Conservation (phyloP, 2,113 vertebrate species). For the Gymnorhina tibicen region DNA sequence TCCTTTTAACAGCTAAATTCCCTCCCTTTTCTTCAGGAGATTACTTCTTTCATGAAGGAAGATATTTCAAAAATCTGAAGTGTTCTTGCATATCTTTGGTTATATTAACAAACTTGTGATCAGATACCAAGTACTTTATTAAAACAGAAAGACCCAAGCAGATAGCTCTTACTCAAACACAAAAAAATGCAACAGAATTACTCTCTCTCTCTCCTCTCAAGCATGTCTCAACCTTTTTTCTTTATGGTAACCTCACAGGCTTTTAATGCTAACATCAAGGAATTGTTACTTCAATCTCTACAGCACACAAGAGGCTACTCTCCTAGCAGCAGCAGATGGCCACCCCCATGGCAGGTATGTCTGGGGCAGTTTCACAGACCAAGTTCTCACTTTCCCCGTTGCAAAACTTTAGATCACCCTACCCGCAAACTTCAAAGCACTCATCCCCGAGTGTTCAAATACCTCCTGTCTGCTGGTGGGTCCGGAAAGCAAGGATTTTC, state of each 20-base stretch:
- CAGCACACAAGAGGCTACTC: background rate
- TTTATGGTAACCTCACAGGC: background rate
- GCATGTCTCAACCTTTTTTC: background rate
- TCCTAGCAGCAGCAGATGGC: background rate
- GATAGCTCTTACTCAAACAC: background rate
- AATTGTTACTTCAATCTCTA: background rate
- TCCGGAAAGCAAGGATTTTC: background rate
- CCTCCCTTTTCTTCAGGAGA: background rate
- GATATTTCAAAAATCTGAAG: background rate
- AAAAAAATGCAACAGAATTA: background rate
- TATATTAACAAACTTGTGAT: background rate
- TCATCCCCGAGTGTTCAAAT: background rate
- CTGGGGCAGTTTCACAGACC: background rate
- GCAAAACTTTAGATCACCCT: background rate
- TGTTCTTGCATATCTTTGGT: background rate
- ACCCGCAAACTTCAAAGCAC: background rate
- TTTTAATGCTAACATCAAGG: background rate
- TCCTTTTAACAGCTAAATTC: background rate
- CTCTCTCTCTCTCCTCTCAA: background rate
- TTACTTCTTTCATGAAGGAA: background rate
- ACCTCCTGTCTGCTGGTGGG: background rate
- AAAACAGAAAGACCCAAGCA: background rate
- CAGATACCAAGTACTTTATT: background rate
- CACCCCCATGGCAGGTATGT: background rate
- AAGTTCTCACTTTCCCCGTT: background rate